A percentile compares a stretch with the other conserved stretches of the same genome.
phyloP scores from a whole-genome alignment of 2,797 vertebrate genomes.

The Pseudochirops cupreus region DNA sequence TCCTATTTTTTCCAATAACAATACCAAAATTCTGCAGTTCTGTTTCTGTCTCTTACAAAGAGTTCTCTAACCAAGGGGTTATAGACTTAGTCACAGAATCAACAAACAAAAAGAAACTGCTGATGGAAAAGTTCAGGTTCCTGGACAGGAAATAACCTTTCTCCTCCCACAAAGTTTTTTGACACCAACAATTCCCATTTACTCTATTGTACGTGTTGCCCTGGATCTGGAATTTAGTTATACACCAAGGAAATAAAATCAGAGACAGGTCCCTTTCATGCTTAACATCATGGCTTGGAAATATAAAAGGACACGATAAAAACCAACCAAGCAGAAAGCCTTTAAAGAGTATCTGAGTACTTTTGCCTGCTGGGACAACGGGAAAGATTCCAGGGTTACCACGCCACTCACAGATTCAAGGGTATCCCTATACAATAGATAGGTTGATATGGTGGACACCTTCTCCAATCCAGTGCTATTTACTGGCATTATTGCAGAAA shows the following conservation, averaged over 20 bases:
- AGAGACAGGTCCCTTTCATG: neutral
- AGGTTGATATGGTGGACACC: neutral
- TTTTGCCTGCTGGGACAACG: neutral
- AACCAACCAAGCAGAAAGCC: neutral
- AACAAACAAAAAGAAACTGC: neutral
- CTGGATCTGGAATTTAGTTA: neutral
- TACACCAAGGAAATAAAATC: neutral
- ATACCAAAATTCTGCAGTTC: neutral
- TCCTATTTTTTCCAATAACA: neutral
- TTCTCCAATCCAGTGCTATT: neutral
- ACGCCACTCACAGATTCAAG: neutral
- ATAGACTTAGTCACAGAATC: neutral
- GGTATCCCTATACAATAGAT: neutral
- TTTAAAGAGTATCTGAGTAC: neutral
- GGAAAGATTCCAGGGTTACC: neutral
- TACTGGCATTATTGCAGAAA: neutral
- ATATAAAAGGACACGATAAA: neutral
- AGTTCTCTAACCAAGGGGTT: neutral
- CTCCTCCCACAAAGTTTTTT: neutral
- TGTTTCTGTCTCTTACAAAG: neutral
- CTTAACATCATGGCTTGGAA: neutral
- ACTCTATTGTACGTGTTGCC: neutral
- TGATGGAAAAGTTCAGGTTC: neutral
- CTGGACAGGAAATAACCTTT: neutral
- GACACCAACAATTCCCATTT: neutral